phyloP scores from a whole-genome alignment of 2,888 invertebrate species.

The Hypselothyrea guttata region DNA sequence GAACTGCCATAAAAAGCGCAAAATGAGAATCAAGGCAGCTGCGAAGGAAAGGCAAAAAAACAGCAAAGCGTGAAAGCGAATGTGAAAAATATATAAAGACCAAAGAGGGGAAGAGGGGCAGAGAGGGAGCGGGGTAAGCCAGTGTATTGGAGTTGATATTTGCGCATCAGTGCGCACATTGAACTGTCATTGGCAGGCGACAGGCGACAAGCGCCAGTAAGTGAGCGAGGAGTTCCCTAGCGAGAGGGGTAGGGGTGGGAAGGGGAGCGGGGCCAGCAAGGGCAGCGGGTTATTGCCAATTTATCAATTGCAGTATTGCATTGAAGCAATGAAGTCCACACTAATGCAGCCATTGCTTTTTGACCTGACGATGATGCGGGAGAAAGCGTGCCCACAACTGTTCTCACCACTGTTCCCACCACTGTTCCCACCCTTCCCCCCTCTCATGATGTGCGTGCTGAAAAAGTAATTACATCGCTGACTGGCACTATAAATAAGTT shows the following conservation, averaged over 20 bases:
- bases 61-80: conserved; percentile 36
- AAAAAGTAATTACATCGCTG: conserved; percentile 72
- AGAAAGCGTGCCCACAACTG: background rate
- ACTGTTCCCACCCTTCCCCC: no score
- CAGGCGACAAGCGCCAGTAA: conserved; percentile 25
- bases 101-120: background rate
- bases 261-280: background rate
- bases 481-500: conserved; percentile 70
- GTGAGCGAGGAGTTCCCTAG: background rate
- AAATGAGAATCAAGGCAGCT: conserved; percentile 29
- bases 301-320: conserved; percentile 67
- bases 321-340: conserved; percentile 43
- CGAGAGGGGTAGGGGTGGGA: background rate
- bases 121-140: conserved; percentile 13
- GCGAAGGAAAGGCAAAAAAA: conserved; percentile 22
- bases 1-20: conserved; percentile 74
- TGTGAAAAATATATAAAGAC: conserved; percentile 32
- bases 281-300: conserved; percentile 54
- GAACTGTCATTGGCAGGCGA: conserved; percentile 75
- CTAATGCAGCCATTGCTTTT: conserved; percentile 68
- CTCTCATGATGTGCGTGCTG: conserved; percentile 67
- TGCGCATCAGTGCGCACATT: conserved; percentile 78
- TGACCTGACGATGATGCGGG: conserved; percentile 46
- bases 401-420: background rate
- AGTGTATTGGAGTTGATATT: conserved; percentile 75